A percentile compares a stretch with the other conserved stretches of the same genome.
Evolutionary conservation across 2,113 vertebrate genomes (phyloP).

Genomic region (Muntiacus muntjak): DNA sequence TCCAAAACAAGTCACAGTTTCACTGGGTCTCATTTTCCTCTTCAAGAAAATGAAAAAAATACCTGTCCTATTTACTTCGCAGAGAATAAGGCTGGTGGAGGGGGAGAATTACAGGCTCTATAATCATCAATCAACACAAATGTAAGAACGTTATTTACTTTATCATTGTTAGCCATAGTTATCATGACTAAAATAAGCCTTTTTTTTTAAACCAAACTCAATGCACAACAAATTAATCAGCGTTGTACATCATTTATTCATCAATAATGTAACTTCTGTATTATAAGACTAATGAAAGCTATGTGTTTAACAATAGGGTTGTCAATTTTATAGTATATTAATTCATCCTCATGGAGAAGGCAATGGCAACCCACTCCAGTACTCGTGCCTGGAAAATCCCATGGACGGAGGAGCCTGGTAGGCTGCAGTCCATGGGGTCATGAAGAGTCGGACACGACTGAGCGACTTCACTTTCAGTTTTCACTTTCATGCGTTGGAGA

Average conservation of each 20-base stretch:
- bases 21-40: background rate
- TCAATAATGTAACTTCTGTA: background rate
- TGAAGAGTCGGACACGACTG: too few relatives aligned
- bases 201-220: background rate
- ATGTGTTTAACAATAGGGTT: background rate
- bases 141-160: background rate
- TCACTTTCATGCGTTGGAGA: too few relatives aligned
- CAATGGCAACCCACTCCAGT: too few relatives aligned
- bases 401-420: too few relatives aligned
- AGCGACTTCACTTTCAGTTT: too few relatives aligned
- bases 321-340: constrained; percentile 11
- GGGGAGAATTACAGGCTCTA: background rate
- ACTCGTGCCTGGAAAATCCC: too few relatives aligned
- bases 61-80: background rate
- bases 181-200: background rate
- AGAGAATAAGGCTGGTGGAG: background rate
- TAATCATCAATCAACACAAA: background rate
- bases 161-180: background rate
- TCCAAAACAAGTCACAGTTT: background rate
- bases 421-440: too few relatives aligned
- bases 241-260: background rate
- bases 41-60: background rate
- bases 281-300: background rate
- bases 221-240: background rate
- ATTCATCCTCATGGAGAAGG: background rate